Conservation (phyloP, 1,140 invertebrate genomes). For the Schlechtendalia chinensis region DNA sequence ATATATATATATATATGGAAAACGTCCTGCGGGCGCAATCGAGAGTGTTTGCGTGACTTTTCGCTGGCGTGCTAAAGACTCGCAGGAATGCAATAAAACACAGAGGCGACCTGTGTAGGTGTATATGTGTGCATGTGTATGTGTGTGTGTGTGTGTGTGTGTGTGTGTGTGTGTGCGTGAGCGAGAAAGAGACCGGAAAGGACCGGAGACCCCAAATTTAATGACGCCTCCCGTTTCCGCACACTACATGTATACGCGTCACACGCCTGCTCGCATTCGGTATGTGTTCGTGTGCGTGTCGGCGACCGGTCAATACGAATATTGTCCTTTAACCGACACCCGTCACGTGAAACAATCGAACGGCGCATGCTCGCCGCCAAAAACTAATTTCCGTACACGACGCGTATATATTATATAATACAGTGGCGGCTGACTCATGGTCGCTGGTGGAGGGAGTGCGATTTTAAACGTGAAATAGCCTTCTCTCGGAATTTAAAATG, state of each 20-base stretch:
- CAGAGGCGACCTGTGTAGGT: not conserved
- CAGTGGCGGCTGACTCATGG: too few species aligned
- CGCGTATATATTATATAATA: too few species aligned
- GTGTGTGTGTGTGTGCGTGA: too few species aligned
- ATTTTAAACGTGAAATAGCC: too few species aligned
- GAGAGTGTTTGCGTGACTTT: slow-evolving; percentile 45
- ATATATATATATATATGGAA: not conserved
- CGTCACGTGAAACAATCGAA: slow-evolving; percentile 47
- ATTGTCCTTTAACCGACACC: slow-evolving; percentile 47
- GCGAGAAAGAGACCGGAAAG: not conserved
- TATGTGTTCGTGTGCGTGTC: not conserved
- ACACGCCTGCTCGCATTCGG: not conserved
- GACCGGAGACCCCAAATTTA: slow-evolving; percentile 39
- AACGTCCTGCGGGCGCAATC: not conserved
- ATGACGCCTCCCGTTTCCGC: slow-evolving; percentile 37
- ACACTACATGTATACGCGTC: not conserved
- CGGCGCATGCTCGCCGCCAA: not conserved
- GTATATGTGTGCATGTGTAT: too few species aligned
- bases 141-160: too few species aligned
- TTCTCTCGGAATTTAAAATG: too few species aligned
- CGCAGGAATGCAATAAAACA: slow-evolving; percentile 42
- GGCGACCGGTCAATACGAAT: slow-evolving; percentile 45
- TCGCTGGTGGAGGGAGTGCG: too few species aligned
- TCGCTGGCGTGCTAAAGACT: slow-evolving; percentile 35
- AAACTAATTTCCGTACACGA: slow-evolving; percentile 17